Percentiles rank a stretch among this genome's conserved stretches.
Conservation (phyloP, 2,797 vertebrate genomes). For the Pipistrellus nathusii region DNA sequence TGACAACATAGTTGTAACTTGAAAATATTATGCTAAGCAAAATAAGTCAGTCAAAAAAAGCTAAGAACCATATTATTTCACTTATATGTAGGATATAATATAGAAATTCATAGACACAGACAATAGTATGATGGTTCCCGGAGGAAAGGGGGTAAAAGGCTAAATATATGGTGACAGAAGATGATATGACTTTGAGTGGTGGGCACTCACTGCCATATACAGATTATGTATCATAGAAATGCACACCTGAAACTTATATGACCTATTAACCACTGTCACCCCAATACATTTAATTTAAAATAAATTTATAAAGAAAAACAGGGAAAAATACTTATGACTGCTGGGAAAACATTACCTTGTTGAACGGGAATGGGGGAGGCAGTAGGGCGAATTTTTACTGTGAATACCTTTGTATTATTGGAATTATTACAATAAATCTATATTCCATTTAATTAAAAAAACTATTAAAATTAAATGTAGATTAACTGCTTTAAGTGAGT, state of each 20-base stretch:
- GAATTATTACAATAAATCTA: slow-evolving; percentile 28
- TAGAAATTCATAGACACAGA: background rate
- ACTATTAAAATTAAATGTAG: background rate
- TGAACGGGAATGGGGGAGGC: background rate
- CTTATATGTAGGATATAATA: background rate
- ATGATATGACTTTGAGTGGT: background rate
- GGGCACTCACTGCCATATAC: background rate
- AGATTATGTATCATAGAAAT: background rate
- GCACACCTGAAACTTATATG: background rate
- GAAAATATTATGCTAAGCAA: background rate
- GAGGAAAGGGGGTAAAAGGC: background rate
- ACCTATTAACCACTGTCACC: background rate
- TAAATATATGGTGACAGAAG: background rate
- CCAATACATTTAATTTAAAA: background rate
- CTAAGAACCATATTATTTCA: background rate
- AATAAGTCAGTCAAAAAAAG: background rate
- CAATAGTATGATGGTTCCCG: no score
- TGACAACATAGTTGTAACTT: background rate
- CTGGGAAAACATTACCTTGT: background rate
- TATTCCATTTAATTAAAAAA: slow-evolving; percentile 32
- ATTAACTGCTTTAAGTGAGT: slow-evolving; percentile 49
- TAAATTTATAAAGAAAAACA: background rate
- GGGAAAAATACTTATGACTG: background rate
- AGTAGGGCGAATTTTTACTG: slow-evolving; percentile 48
- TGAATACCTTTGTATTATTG: slow-evolving; percentile 47